These are phyloP conservation scores for Oxystoma pomonae DNA, from an alignment of 2,888 invertebrate genomes.

Conservation along the genomic window DNA sequence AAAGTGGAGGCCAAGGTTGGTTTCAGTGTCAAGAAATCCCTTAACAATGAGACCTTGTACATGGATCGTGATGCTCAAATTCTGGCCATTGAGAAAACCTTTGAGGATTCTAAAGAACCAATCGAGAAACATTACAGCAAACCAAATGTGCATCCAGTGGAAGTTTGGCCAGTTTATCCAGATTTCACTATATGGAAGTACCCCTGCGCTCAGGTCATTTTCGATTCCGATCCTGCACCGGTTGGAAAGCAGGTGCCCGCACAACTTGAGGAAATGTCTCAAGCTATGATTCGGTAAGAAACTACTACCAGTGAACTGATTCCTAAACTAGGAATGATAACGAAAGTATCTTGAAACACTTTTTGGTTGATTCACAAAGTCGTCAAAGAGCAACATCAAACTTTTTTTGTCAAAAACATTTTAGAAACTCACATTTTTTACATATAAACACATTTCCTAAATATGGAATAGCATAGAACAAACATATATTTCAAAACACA, in stretches of 20 bases:
- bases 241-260: slow-evolving; percentile 79
- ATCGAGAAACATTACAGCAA: slow-evolving; percentile 95
- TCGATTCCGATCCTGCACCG: slow-evolving; percentile 97
- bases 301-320: too few relatives aligned
- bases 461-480: too few relatives aligned
- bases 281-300: slow-evolving; percentile 91
- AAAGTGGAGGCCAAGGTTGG: slow-evolving; percentile 99
- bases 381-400: too few relatives aligned
- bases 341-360: too few relatives aligned
- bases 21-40: slow-evolving; percentile 93
- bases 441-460: too few relatives aligned
- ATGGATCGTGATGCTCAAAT: slow-evolving; percentile 97
- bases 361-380: too few relatives aligned
- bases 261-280: slow-evolving; percentile 96
- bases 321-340: too few relatives aligned
- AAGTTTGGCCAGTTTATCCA: slow-evolving; percentile 84
- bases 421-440: too few relatives aligned
- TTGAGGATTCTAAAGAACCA: slow-evolving; percentile 80
- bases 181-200: slow-evolving; percentile 98
- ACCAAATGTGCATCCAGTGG: slow-evolving; percentile 88
- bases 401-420: too few relatives aligned
- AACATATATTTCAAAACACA: too few relatives aligned
- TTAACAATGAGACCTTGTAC: slow-evolving; percentile 84
- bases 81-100: slow-evolving; percentile 95
- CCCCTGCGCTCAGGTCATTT: slow-evolving; percentile 96